phyloP scores from a whole-genome alignment of 2,113 vertebrate genomes.

The Hemibagrus wyckioides region DNA sequence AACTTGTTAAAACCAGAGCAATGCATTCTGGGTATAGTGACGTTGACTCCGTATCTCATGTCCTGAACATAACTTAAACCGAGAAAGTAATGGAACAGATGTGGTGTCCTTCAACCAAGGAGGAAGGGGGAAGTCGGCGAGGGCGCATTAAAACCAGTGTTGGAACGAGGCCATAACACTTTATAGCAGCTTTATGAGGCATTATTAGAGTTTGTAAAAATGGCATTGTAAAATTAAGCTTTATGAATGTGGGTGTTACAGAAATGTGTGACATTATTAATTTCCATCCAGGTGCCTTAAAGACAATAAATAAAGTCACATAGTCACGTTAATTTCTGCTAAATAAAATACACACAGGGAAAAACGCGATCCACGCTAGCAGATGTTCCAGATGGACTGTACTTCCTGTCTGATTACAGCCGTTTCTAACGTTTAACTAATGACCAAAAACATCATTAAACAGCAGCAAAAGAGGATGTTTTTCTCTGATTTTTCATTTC shows the following conservation, averaged over 20 bases:
- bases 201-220: constrained; percentile 11
- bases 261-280: background rate
- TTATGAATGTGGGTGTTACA: background rate
- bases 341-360: background rate
- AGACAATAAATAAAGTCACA: background rate
- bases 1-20: background rate
- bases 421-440: constrained; percentile 95
- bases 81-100: background rate
- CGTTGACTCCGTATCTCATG: background rate
- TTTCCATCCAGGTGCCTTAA: background rate
- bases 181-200: background rate
- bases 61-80: background rate
- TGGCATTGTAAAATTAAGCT: background rate
- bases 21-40: background rate
- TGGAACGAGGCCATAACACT: background rate
- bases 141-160: background rate
- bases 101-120: background rate
- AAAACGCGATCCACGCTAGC: background rate
- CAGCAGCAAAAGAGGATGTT: constrained; percentile 77
- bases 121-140: background rate
- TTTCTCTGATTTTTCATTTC: constrained; percentile 84
- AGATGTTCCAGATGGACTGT: constrained; percentile 50
- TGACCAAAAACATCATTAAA: constrained; percentile 95
- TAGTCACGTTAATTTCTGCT: background rate
- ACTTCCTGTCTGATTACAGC: constrained; percentile 97